These are phyloP conservation scores for Osmerus eperlanus DNA, from an alignment of 2,113 vertebrate genomes.

Conservation along the genomic window DNA sequence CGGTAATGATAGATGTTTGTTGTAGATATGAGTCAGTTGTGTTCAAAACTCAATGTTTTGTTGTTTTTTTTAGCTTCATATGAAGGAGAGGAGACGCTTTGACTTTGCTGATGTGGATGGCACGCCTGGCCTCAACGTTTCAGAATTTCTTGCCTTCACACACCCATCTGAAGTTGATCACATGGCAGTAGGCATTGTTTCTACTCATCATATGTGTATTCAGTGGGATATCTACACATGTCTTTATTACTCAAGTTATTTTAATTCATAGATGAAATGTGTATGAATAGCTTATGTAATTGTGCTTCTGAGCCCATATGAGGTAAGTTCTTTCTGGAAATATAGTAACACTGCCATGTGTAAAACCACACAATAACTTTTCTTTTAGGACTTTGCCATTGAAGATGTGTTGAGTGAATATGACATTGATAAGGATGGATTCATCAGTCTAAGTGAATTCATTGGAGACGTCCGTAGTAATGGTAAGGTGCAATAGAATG, in stretches of 20 bases:
- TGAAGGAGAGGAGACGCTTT: conserved; percentile 90
- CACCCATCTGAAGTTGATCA: conserved; percentile 93
- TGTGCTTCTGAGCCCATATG: too few relatives aligned
- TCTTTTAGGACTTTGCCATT: conserved; percentile 86
- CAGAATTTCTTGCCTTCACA: conserved; percentile 91
- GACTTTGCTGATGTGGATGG: conserved; percentile 83
- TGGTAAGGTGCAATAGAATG: conserved; percentile 69
- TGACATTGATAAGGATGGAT: conserved; percentile 85
- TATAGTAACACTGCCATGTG: not conserved
- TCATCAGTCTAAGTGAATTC: conserved; percentile 89
- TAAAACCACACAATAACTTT: not conserved
- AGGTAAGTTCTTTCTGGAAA: not conserved
- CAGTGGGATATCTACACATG: too few relatives aligned
- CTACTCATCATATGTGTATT: not conserved
- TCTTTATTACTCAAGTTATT: too few relatives aligned
- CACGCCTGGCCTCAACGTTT: conserved; percentile 74
- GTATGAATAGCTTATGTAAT: too few relatives aligned
- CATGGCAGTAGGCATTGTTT: conserved; percentile 82
- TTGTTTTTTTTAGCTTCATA: conserved; percentile 77
- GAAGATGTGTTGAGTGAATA: conserved; percentile 93
- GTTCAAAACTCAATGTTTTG: not conserved
- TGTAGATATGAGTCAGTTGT: too few relatives aligned
- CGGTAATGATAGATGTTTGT: too few relatives aligned
- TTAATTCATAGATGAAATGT: too few relatives aligned
- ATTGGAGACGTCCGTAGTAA: conserved; percentile 86